Percentiles rank a stretch among this genome's conserved stretches.
Conservation (phyloP, 2,113 vertebrate species). For the Chionodraco myersi region DNA sequence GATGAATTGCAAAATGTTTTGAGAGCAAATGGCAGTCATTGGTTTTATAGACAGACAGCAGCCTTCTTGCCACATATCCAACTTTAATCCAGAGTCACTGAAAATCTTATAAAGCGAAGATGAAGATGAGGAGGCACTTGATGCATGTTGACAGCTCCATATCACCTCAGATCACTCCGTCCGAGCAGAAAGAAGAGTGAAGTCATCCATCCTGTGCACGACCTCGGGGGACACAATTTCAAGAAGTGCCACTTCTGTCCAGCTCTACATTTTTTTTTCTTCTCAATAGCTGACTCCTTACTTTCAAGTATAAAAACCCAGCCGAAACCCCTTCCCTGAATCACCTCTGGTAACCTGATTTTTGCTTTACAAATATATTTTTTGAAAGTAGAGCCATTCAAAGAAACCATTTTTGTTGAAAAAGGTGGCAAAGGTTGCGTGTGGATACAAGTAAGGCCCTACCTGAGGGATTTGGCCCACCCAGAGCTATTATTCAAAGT, state of each 20-base stretch:
- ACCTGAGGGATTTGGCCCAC: slow-evolving; percentile 52
- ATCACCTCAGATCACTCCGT: slow-evolving; percentile 56
- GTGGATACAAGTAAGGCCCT: slow-evolving; percentile 54
- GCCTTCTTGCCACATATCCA: not conserved
- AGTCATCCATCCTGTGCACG: slow-evolving; percentile 66
- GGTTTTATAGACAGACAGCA: not conserved
- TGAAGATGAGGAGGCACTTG: slow-evolving; percentile 16
- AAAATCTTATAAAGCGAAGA: slow-evolving; percentile 14
- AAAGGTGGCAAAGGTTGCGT: slow-evolving; percentile 23
- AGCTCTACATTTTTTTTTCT: slow-evolving; percentile 46
- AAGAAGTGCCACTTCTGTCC: slow-evolving; percentile 44
- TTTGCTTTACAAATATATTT: slow-evolving; percentile 38
- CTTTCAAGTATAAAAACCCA: not conserved
- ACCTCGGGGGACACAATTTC: slow-evolving; percentile 70
- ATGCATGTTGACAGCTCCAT: slow-evolving; percentile 48
- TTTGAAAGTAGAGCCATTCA: slow-evolving; percentile 37
- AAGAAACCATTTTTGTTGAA: slow-evolving; percentile 28
- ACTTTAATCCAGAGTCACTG: not conserved
- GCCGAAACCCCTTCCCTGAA: not conserved
- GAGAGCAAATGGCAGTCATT: not conserved
- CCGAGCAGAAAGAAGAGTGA: slow-evolving; percentile 59
- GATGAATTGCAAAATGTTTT: not conserved
- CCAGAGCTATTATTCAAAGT: slow-evolving; percentile 54
- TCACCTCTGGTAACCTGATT: slow-evolving; percentile 38
- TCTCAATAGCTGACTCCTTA: not conserved